Conservation (phyloP, 2,888 invertebrate species). For the Pseudanteris insignis region DNA sequence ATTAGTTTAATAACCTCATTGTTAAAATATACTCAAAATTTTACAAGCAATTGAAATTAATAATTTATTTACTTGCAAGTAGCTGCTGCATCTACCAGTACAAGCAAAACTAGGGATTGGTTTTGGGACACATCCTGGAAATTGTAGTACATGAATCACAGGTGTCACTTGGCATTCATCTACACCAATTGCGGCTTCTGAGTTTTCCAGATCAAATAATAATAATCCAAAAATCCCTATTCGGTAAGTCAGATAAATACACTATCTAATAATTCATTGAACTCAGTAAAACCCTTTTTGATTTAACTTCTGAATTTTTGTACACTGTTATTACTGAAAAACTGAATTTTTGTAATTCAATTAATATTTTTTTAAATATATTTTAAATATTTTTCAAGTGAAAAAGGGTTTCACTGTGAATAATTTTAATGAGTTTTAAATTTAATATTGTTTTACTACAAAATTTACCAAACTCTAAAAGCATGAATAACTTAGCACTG, state of each 20-base stretch:
- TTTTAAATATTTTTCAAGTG: too few species aligned
- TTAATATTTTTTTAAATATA: too few species aligned
- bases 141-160: slow-evolving; percentile 89
- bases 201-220: slow-evolving; percentile 47
- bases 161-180: slow-evolving; percentile 92
- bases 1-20: background rate
- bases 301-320: too few species aligned
- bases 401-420: too few species aligned
- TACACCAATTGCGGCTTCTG: slow-evolving; percentile 63
- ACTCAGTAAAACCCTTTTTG: too few species aligned
- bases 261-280: too few species aligned
- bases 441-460: background rate
- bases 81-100: slow-evolving; percentile 89
- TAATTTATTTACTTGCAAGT: slow-evolving; percentile 78
- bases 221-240: slow-evolving; percentile 50
- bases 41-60: background rate
- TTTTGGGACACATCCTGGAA: slow-evolving; percentile 91
- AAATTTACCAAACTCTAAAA: slow-evolving; percentile 29
- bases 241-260: slow-evolving; percentile 45
- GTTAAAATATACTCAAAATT: background rate
- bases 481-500: slow-evolving; percentile 8
- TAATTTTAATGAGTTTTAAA: too few species aligned
- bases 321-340: too few species aligned
- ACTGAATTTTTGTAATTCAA: too few species aligned
- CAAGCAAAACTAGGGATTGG: slow-evolving; percentile 94